A percentile compares a stretch with the other conserved stretches of the same genome.
Conservation (phyloP, 2,888 invertebrate genomes). For the Oscheius sp. region DNA sequence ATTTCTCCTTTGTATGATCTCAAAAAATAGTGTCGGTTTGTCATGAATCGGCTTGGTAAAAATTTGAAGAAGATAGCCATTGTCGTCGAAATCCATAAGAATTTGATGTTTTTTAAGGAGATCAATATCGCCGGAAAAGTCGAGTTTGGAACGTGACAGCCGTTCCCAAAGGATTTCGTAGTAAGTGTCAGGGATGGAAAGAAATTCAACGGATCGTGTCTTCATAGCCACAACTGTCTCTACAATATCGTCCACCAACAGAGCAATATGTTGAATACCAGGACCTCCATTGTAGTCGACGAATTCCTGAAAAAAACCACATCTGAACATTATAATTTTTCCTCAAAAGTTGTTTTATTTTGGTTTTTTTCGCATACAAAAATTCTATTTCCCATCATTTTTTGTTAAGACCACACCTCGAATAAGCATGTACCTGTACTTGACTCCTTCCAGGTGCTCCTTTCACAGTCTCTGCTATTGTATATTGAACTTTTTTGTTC, state of each 20-base stretch:
- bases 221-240: conserved; percentile 81
- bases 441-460: conserved; percentile 73
- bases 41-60: conserved; percentile 91
- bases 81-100: conserved; percentile 67
- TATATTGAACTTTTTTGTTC: conserved; percentile 74
- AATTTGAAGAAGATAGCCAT: conserved; percentile 63
- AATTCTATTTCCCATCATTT: too few relatives aligned
- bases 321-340: too few relatives aligned
- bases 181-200: conserved; percentile 84
- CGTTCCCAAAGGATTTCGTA: conserved; percentile 84
- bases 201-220: conserved; percentile 58
- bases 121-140: conserved; percentile 21
- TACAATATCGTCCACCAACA: conserved; percentile 90
- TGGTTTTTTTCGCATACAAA: neutral
- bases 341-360: too few relatives aligned
- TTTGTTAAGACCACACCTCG: too few relatives aligned
- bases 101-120: conserved; percentile 54
- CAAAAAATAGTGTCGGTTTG: conserved; percentile 92
- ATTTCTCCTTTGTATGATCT: conserved; percentile 94
- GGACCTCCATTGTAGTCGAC: conserved; percentile 93
- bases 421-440: conserved; percentile 60
- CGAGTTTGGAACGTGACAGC: conserved; percentile 72
- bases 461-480: conserved; percentile 78
- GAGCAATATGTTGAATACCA: conserved; percentile 95
- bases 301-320: conserved; percentile 82